These are phyloP conservation scores for Cephonodes hylas DNA, from an alignment of 2,888 invertebrate species.

Conservation along the genomic window DNA sequence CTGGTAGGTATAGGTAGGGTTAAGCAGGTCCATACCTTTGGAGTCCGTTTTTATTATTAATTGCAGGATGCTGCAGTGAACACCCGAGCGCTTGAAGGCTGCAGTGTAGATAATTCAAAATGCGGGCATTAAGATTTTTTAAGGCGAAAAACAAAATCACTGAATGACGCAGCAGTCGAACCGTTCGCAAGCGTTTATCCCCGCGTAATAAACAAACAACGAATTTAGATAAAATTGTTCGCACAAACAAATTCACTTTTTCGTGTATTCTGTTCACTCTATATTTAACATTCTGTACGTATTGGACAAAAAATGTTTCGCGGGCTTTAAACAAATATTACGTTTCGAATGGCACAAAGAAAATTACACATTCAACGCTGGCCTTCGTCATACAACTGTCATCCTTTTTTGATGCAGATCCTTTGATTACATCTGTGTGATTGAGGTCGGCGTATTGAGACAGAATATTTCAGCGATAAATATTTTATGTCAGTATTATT, in stretches of 20 bases:
- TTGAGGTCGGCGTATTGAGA: conserved; percentile 23
- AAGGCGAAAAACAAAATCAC: too few species aligned
- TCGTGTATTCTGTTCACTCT: not conserved
- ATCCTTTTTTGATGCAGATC: conserved; percentile 34
- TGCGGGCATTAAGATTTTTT: too few species aligned
- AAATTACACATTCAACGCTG: conserved; percentile 12
- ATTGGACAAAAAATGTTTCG: not conserved
- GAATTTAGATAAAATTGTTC: not conserved
- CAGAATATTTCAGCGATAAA: conserved; percentile 7
- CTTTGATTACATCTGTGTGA: conserved; percentile 43
- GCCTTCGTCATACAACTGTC: conserved; percentile 44
- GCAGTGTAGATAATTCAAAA: too few species aligned
- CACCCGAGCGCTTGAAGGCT: too few species aligned
- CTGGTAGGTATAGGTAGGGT: too few species aligned
- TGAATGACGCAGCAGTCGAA: too few species aligned
- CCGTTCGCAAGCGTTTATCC: too few species aligned
- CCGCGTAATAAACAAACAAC: too few species aligned
- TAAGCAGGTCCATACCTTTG: too few species aligned
- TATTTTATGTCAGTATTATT: not conserved
- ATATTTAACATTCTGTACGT: not conserved
- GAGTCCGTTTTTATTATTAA: too few species aligned
- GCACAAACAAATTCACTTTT: not conserved
- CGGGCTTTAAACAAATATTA: not conserved
- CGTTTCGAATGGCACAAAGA: not conserved
- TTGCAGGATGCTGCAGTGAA: too few species aligned